phyloP scores from a whole-genome alignment of 1,140 invertebrate genomes.

The Helicorthomorpha holstii region DNA sequence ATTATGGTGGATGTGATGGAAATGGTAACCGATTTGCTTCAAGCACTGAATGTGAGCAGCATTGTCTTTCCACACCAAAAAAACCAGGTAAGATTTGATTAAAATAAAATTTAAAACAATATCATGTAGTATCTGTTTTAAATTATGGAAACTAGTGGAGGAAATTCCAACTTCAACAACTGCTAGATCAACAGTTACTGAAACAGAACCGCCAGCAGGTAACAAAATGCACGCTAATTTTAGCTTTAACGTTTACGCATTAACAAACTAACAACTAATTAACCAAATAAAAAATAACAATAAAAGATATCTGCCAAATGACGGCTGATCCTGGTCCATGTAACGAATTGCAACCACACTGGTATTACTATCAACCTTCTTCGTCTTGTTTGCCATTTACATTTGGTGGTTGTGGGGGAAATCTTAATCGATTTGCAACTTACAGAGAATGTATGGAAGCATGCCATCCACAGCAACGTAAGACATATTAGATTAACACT shows the following conservation, averaged over 20 bases:
- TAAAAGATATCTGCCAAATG: slow-evolving; percentile 45
- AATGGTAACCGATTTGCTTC: slow-evolving; percentile 65
- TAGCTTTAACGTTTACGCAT: no score
- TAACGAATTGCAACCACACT: slow-evolving; percentile 35
- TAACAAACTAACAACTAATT: no score
- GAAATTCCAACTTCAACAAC: no score
- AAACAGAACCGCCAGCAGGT: background rate
- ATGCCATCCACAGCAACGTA: background rate
- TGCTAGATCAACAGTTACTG: no score
- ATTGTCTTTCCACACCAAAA: slow-evolving; percentile 9
- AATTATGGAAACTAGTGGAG: no score
- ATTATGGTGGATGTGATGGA: slow-evolving; percentile 68
- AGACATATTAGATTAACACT: no score
- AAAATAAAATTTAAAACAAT: no score
- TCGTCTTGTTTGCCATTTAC: slow-evolving; percentile 55
- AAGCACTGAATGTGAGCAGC: slow-evolving; percentile 38
- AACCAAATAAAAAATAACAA: no score
- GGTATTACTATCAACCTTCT: slow-evolving; percentile 57
- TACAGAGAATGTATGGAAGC: slow-evolving; percentile 43
- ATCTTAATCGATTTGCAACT: slow-evolving; percentile 55
- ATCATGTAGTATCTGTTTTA: no score
- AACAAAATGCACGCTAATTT: no score
- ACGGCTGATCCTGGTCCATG: slow-evolving; percentile 53
- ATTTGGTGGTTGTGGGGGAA: slow-evolving; percentile 63
- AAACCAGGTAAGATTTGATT: background rate